phyloP scores from a whole-genome alignment of 2,113 vertebrate genomes.

The Trogon melanurus region DNA sequence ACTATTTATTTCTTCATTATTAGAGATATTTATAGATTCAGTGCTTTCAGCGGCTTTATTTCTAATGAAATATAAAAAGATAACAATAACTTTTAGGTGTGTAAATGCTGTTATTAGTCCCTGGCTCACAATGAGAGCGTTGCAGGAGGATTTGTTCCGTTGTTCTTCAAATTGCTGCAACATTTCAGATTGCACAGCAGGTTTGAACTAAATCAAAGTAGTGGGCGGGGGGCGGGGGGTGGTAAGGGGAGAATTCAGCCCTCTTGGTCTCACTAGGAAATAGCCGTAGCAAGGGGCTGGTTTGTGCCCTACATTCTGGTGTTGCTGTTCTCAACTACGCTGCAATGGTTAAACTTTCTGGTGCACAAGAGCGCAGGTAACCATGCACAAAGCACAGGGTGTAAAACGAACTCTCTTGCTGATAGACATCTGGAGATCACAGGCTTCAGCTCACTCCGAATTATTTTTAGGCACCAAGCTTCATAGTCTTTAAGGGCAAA shows the following conservation, averaged over 20 bases:
- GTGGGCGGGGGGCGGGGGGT: background rate
- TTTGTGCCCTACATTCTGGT: slow-evolving; percentile 15
- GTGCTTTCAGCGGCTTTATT: background rate
- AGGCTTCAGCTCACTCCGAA: slow-evolving; percentile 1
- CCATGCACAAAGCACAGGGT: background rate
- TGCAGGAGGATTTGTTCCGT: background rate
- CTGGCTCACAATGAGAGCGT: background rate
- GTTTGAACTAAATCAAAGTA: background rate
- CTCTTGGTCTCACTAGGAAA: background rate
- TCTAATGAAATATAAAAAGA: background rate
- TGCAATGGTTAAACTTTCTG: slow-evolving; percentile 22
- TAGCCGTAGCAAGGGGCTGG: background rate
- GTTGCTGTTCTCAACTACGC: background rate
- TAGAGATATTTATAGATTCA: background rate
- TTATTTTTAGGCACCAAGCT: slow-evolving; percentile 71
- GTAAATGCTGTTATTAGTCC: background rate
- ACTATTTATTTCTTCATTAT: background rate
- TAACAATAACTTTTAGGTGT: background rate
- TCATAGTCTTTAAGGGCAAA: slow-evolving; percentile 41
- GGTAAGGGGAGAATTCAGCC: background rate
- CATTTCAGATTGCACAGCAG: background rate
- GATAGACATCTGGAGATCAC: slow-evolving; percentile 53
- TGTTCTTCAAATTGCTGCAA: background rate
- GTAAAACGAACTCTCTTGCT: slow-evolving; percentile 19
- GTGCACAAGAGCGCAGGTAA: background rate